Evolutionary conservation across 2,113 vertebrate species (phyloP), one percentile per base, ranked within the genome.

Genomic region (Rhabdornis inornatus): DNA sequence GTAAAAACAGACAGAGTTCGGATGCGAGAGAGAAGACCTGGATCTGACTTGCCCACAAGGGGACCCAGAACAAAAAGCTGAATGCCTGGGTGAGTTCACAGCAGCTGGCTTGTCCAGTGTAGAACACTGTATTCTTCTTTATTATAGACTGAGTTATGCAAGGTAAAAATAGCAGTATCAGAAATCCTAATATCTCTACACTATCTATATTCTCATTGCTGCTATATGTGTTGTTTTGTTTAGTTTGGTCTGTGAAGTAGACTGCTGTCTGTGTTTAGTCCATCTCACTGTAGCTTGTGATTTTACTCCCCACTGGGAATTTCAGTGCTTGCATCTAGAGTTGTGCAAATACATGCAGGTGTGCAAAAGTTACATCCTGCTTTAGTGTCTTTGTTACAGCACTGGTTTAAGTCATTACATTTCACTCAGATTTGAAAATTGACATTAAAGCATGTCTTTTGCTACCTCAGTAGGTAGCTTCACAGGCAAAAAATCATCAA

Each of bases 71-170:
- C 55, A 72, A 79, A 92, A 74, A 71, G 87, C 93, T 93, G 85
- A 94, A 71, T 55, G 25, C 64, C 80, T 70, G 33, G 94, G 95
- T 93, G 85, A 97, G 95, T 95, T 93, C 52, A 64, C 12, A 47
- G 68, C 40, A 83, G 64, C 40, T 0, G 0, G 13, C 52, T 87
- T 80, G 60, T 68, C n/a, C 57, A 21, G 7, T 30, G 53, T 30
- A 69, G 55, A n/a, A 8, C 15, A 13, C 25, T 66, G 60, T 21
- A 10, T 31, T 65, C 17, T 66, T 82, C 57, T 74, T 49, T 68
- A 37, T 69, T 42, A 21, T 8, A 79, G 25, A 40, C 31, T 15
- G 56, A 89, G 64, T 77, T 87, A 60, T 24, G 40, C 3, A 7
- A 3, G n/a, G 25, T 86, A 25, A 66, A 86, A 64, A 40, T 15